A percentile compares a stretch with the other conserved stretches of the same genome.
Conservation (phyloP, 2,797 vertebrate species). For the Mastacembelus armatus region DNA sequence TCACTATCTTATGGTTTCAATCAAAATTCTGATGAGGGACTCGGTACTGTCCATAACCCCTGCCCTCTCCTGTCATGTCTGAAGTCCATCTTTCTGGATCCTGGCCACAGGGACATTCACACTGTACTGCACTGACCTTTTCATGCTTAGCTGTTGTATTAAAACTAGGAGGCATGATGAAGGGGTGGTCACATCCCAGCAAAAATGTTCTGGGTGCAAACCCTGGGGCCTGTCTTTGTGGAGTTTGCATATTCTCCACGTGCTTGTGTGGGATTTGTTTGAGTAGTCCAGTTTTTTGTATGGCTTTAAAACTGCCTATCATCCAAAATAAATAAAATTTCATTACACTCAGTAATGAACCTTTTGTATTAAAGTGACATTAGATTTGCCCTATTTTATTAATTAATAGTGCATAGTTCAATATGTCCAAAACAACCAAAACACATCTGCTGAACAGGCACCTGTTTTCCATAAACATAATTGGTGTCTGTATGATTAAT, state of each 20-base stretch:
- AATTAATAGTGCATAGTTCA: too few relatives aligned
- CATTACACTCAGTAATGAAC: neutral
- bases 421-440: neutral
- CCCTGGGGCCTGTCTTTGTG: too few relatives aligned
- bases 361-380: neutral
- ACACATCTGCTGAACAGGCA: neutral
- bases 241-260: too few relatives aligned
- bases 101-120: conserved; percentile 39
- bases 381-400: too few relatives aligned
- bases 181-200: too few relatives aligned
- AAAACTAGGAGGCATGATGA: too few relatives aligned
- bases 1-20: conserved; percentile 78
- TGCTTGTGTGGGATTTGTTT: too few relatives aligned
- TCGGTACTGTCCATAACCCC: conserved; percentile 65
- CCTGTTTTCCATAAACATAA: neutral
- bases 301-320: conserved; percentile 8
- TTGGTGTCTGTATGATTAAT: conserved; percentile 8
- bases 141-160: too few relatives aligned
- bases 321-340: neutral
- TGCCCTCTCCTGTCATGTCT: conserved; percentile 69
- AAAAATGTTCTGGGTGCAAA: too few relatives aligned
- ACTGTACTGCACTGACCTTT: conserved; percentile 31
- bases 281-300: too few relatives aligned
- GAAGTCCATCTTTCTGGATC: conserved; percentile 58
- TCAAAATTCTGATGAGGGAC: conserved; percentile 77